A percentile compares a stretch with the other conserved stretches of the same genome.
phyloP scores from a whole-genome alignment of 2,888 invertebrate species.

The Tetrapedia diversipes region DNA sequence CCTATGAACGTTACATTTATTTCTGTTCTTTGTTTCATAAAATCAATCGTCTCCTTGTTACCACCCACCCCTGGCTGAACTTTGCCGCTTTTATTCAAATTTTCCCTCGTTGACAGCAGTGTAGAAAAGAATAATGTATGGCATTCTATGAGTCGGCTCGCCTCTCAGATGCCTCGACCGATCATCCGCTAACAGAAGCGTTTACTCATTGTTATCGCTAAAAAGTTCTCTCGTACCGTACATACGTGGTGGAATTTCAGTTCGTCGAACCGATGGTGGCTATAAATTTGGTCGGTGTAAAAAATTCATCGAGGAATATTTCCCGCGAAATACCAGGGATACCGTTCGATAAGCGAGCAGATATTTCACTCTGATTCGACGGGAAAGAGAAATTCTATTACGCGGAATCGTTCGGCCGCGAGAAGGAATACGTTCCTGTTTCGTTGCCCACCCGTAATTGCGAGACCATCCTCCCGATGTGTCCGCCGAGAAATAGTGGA shows the following conservation, averaged over 20 bases:
- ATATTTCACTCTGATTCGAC: conserved; percentile 21
- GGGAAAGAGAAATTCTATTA: conserved; percentile 32
- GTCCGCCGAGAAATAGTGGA: conserved; percentile 20
- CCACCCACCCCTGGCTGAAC: no score
- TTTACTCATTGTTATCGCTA: background rate
- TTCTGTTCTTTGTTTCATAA: no score
- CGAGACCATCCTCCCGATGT: conserved; percentile 2
- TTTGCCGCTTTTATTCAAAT: no score
- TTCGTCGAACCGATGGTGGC: no score
- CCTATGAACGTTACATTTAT: no score
- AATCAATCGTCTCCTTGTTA: no score
- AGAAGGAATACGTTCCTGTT: conserved; percentile 11
- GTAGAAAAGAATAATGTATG: no score
- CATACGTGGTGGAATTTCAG: no score
- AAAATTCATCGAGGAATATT: conserved; percentile 9
- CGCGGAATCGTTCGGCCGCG: conserved; percentile 16
- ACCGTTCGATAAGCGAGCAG: background rate
- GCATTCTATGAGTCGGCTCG: no score
- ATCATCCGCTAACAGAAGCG: background rate
- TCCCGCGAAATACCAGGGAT: conserved; percentile 1
- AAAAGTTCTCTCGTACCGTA: no score
- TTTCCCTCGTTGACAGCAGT: no score
- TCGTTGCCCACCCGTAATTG: conserved; percentile 26
- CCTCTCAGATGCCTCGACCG: no score
- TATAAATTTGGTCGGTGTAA: background rate